Percentiles rank a stretch among this genome's conserved stretches.
These are phyloP conservation scores for Merluccius polli DNA, from an alignment of 2,797 vertebrate genomes.

Conservation along the genomic window DNA sequence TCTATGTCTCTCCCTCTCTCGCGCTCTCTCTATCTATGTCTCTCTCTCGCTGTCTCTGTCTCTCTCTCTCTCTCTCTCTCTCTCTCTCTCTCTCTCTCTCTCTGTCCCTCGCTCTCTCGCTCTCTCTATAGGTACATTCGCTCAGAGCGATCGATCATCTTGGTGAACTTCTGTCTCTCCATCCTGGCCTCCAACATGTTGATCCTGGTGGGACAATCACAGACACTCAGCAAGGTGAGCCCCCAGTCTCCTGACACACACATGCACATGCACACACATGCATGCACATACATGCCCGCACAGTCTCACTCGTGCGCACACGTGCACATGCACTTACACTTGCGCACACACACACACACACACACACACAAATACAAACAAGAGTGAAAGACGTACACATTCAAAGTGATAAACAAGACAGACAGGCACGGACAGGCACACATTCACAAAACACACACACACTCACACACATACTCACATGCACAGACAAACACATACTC, in stretches of 20 bases:
- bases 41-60: not conserved
- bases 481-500: constrained; percentile 3
- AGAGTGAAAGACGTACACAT: not conserved
- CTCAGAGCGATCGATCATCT: constrained; percentile 95
- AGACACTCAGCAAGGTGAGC: constrained; percentile 95
- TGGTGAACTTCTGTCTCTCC: constrained; percentile 97
- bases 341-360: constrained; percentile 4
- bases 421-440: constrained; percentile 1
- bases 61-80: constrained; percentile 11
- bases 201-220: constrained; percentile 97
- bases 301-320: constrained; percentile 4
- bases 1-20: constrained; percentile 12
- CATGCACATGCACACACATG: not conserved
- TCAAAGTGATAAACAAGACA: not conserved
- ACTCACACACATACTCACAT: not conserved
- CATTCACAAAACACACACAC: constrained; percentile 10
- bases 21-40: constrained; percentile 7
- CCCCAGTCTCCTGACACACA: constrained; percentile 1
- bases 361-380: not conserved
- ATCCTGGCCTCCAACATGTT: constrained; percentile 97
- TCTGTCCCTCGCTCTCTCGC: not conserved
- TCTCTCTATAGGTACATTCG: constrained; percentile 84
- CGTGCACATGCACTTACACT: constrained; percentile 1
- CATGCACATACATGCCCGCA: constrained; percentile 1
- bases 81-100: constrained; percentile 12